A percentile compares a stretch with the other conserved stretches of the same genome.
These are phyloP conservation scores for Podarcis lilfordi DNA, from an alignment of 2,797 vertebrate genomes.

Conservation along the genomic window DNA sequence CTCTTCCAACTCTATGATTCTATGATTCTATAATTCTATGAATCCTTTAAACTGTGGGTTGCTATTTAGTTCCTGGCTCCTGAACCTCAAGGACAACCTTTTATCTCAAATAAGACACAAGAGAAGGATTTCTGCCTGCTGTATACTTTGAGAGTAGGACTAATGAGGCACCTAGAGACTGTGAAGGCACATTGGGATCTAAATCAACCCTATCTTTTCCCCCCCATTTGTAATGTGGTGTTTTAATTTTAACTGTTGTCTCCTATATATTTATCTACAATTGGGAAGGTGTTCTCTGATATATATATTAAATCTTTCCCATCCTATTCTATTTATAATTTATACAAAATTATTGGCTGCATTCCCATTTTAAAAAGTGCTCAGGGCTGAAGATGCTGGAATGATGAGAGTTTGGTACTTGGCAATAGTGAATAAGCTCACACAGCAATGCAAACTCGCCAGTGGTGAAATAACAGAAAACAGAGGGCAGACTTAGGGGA, in stretches of 20 bases:
- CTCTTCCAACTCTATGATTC: no score
- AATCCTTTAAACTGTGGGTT: slow-evolving; percentile 38
- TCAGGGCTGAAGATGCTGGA: no score
- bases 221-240: not conserved
- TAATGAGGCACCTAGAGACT: slow-evolving; percentile 9
- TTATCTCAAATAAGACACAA: slow-evolving; percentile 27
- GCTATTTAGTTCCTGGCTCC: slow-evolving; percentile 23
- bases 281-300: not conserved
- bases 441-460: no score
- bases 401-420: no score
- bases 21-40: no score
- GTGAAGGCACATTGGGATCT: not conserved
- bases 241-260: not conserved
- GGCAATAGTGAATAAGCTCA: no score
- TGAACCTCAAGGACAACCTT: slow-evolving; percentile 6
- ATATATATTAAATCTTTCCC: no score
- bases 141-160: not conserved
- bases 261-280: not conserved
- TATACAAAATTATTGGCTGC: no score
- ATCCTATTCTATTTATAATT: no score
- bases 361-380: no score
- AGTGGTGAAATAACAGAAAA: no score
- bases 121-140: not conserved
- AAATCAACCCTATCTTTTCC: not conserved
- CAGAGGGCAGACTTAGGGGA: no score